phyloP scores from a whole-genome alignment of 2,113 vertebrate species.

The Probosciger aterrimus region DNA sequence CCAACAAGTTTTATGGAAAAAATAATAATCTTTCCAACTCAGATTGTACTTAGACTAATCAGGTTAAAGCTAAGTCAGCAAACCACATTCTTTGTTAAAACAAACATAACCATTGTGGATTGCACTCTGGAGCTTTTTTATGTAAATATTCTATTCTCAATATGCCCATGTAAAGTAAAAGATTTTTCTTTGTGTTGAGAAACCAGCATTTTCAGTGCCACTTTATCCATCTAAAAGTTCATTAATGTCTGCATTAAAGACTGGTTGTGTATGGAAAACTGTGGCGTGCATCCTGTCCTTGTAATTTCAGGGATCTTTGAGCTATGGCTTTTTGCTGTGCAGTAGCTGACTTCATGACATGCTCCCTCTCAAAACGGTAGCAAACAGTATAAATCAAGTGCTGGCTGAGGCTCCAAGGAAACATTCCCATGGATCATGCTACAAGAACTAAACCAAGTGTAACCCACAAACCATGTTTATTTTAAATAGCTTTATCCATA shows the following conservation, averaged over 20 bases:
- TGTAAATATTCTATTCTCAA: neutral
- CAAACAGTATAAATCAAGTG: neutral
- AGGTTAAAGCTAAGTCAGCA: neutral
- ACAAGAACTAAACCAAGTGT: neutral
- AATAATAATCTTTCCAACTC: neutral
- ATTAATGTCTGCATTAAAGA: neutral
- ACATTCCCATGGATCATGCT: neutral
- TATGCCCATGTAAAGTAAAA: neutral
- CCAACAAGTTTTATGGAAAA: neutral
- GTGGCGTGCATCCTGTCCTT: neutral
- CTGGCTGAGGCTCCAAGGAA: neutral
- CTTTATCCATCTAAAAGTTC: neutral
- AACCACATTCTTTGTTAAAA: neutral
- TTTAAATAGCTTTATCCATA: neutral
- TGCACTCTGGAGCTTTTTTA: neutral
- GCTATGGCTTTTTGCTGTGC: neutral
- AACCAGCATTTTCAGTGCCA: neutral
- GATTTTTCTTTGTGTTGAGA: neutral
- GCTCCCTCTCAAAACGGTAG: neutral
- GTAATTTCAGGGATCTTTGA: neutral
- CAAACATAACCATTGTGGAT: neutral
- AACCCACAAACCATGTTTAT: neutral
- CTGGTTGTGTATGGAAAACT: neutral
- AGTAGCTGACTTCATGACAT: neutral
- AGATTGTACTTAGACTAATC: neutral